Conservation (phyloP, 2,113 vertebrate species). For the Rhegmatorhina hoffmannsi region DNA sequence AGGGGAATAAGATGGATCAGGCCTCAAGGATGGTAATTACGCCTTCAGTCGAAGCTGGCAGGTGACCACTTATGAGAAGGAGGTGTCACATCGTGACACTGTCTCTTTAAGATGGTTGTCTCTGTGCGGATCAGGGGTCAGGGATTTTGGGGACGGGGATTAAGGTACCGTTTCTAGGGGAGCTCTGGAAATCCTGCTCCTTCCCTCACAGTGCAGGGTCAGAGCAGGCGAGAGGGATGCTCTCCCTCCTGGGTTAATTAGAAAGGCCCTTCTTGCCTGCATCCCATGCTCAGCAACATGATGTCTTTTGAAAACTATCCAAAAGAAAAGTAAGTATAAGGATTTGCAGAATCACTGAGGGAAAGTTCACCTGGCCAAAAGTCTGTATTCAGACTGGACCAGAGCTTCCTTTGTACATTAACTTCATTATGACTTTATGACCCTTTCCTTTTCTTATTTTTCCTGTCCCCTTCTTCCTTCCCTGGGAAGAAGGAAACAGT, state of each 20-base stretch:
- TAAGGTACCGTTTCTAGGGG: conserved; percentile 49
- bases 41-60: conserved; percentile 5
- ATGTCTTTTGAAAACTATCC: background rate
- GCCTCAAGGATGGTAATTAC: conserved; percentile 38
- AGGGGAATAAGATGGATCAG: conserved; percentile 62
- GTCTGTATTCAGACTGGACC: background rate
- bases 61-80: conserved; percentile 31
- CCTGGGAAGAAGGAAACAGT: background rate
- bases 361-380: background rate
- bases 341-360: background rate
- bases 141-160: conserved; percentile 53
- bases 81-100: conserved; percentile 14
- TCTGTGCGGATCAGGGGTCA: background rate
- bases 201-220: conserved; percentile 27
- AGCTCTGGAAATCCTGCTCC: conserved; percentile 49
- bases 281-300: conserved; percentile 1
- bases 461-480: background rate
- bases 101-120: conserved; percentile 61
- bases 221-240: background rate
- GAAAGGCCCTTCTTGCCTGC: conserved; percentile 41
- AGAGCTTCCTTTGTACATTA: background rate
- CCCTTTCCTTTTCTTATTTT: background rate
- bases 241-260: conserved; percentile 73
- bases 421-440: rapidly evolving
- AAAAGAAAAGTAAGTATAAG: background rate